Evolutionary conservation across 1,140 invertebrate species (phyloP).

Genomic region (Meloidogyne exigua): DNA sequence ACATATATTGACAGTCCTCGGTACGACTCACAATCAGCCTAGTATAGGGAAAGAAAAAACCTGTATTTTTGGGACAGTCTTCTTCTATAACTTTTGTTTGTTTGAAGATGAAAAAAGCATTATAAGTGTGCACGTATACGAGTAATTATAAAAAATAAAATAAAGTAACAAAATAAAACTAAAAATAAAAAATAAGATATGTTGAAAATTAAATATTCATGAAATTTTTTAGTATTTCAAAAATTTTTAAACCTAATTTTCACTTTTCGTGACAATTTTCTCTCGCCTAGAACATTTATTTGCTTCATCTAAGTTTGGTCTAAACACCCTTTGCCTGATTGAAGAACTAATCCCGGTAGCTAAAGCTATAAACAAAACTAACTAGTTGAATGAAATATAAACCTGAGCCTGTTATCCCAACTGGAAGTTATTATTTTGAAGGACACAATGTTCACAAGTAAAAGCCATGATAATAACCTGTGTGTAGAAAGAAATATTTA

Average conservation of each 20-base stretch:
- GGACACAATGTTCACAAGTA: constrained; percentile 77
- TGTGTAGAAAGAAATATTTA: constrained; percentile 91
- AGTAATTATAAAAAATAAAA: no score
- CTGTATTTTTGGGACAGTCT: background rate
- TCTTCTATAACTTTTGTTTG: background rate
- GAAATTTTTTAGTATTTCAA: no score
- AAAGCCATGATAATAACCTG: constrained; percentile 96
- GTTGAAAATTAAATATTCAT: no score
- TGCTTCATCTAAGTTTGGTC: no score
- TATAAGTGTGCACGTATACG: background rate
- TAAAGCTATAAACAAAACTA: constrained; percentile 72
- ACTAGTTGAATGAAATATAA: constrained; percentile 65
- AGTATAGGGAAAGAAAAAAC: background rate
- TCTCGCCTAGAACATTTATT: no score
- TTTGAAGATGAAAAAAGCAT: background rate
- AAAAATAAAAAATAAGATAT: no score
- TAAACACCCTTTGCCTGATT: no score
- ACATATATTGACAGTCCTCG: background rate
- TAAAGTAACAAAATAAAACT: no score
- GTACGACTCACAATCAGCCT: no score
- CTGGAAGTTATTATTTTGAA: constrained; percentile 87
- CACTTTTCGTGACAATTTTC: no score
- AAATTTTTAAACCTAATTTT: no score
- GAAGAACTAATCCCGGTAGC: constrained; percentile 87
- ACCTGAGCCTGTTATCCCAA: constrained; percentile 79